Percentiles rank a stretch among this genome's conserved stretches.
Evolutionary conservation across 2,113 vertebrate species (phyloP).

Genomic region (Microcebus ravelobensis): DNA sequence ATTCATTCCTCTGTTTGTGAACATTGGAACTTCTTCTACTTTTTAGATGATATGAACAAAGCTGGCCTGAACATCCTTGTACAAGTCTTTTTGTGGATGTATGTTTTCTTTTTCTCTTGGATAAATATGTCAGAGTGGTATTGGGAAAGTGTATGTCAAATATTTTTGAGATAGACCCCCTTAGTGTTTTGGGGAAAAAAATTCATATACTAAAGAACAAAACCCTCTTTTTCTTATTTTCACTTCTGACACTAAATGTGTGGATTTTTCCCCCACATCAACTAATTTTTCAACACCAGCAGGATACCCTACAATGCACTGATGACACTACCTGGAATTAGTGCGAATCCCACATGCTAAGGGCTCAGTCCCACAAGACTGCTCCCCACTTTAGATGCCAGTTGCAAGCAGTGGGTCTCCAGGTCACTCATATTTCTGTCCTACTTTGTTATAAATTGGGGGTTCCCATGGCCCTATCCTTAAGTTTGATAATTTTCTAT

Average conservation of each 20-base stretch:
- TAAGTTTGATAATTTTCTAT: background rate
- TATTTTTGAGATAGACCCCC: background rate
- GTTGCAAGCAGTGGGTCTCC: background rate
- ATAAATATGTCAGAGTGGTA: background rate
- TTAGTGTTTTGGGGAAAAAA: background rate
- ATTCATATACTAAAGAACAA: background rate
- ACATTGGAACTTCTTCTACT: background rate
- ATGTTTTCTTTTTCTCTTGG: conserved; percentile 31
- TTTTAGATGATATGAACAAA: background rate
- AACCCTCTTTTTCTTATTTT: background rate
- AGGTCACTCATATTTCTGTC: background rate
- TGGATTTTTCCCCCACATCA: background rate
- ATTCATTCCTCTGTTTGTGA: background rate
- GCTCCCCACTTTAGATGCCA: background rate
- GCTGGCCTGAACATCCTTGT: background rate
- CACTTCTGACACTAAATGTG: background rate
- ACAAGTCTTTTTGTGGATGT: background rate
- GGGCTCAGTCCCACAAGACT: background rate
- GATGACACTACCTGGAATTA: background rate
- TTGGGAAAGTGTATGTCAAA: background rate
- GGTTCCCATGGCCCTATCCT: background rate
- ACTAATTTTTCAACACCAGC: background rate
- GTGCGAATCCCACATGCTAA: background rate
- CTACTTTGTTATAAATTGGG: background rate
- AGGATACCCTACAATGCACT: background rate